Conservation (phyloP, 2,797 vertebrate genomes). For the Bucorvus abyssinicus region DNA sequence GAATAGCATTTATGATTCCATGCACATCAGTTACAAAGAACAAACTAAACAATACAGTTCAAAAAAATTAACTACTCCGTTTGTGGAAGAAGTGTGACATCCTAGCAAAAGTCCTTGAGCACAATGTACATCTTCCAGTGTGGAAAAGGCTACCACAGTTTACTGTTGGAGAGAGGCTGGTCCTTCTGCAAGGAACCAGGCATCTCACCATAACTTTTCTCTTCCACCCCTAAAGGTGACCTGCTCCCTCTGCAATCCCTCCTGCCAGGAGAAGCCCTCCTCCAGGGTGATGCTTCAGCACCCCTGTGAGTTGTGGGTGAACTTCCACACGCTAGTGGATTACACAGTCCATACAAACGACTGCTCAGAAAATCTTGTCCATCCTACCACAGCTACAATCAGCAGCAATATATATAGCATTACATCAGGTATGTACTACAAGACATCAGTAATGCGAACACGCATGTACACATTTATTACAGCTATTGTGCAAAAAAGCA, state of each 20-base stretch:
- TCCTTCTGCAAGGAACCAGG: neutral
- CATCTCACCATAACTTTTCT: neutral
- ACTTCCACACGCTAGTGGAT: neutral
- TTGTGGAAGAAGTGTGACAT: neutral
- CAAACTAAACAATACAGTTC: neutral
- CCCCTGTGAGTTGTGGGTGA: accelerated
- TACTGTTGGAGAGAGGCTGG: accelerated
- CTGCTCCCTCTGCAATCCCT: neutral
- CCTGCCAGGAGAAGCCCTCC: neutral
- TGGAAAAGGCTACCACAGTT: neutral
- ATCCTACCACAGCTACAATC: neutral
- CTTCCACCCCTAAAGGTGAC: neutral
- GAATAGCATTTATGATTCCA: neutral
- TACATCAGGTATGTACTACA: neutral
- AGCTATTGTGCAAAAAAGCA: neutral
- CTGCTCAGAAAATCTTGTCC: neutral
- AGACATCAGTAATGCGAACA: neutral
- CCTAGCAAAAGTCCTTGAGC: neutral
- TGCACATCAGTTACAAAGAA: neutral
- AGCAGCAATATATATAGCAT: neutral
- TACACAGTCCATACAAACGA: accelerated
- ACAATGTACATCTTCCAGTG: accelerated
- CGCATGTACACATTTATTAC: neutral
- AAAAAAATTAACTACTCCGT: neutral
- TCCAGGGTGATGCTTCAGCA: neutral